Percentiles rank a stretch among this genome's conserved stretches.
Conservation (phyloP, 2,888 invertebrate genomes). For the Agrypnus murinus region DNA sequence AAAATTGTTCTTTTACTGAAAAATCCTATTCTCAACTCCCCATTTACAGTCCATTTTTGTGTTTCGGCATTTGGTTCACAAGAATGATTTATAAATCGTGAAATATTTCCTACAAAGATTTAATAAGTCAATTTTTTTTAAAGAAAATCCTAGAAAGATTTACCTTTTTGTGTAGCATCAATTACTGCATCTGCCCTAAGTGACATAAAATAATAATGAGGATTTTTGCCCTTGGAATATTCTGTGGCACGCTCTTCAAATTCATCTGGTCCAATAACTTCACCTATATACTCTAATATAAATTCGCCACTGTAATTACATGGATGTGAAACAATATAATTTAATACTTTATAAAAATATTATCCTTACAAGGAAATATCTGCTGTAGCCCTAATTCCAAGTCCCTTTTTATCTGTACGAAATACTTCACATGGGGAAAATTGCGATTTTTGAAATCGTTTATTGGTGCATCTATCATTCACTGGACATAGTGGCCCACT, state of each 20-base stretch:
- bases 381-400: slow-evolving; percentile 87
- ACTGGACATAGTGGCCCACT: slow-evolving; percentile 94
- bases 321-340: slow-evolving; percentile 41
- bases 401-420: slow-evolving; percentile 95
- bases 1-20: slow-evolving; percentile 90
- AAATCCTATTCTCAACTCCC: slow-evolving; percentile 96
- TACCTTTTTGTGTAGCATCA: slow-evolving; percentile 93
- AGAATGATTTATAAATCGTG: slow-evolving; percentile 98
- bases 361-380: slow-evolving; percentile 82
- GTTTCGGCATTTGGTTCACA: slow-evolving; percentile 99
- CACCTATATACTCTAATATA: slow-evolving; percentile 98
- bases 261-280: slow-evolving; percentile 93
- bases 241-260: slow-evolving; percentile 91
- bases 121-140: too few species aligned
- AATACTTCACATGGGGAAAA: slow-evolving; percentile 92
- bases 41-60: slow-evolving; percentile 97
- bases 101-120: slow-evolving; percentile 83
- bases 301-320: slow-evolving; percentile 85
- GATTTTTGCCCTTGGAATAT: slow-evolving; percentile 92
- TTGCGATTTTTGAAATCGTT: slow-evolving; percentile 91
- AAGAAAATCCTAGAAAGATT: too few species aligned
- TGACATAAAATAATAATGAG: slow-evolving; percentile 99
- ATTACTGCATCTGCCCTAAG: slow-evolving; percentile 94
- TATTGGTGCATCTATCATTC: slow-evolving; percentile 93
- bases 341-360: not conserved